Conservation (phyloP, 2,888 invertebrate genomes). For the Morpho deidamia region DNA sequence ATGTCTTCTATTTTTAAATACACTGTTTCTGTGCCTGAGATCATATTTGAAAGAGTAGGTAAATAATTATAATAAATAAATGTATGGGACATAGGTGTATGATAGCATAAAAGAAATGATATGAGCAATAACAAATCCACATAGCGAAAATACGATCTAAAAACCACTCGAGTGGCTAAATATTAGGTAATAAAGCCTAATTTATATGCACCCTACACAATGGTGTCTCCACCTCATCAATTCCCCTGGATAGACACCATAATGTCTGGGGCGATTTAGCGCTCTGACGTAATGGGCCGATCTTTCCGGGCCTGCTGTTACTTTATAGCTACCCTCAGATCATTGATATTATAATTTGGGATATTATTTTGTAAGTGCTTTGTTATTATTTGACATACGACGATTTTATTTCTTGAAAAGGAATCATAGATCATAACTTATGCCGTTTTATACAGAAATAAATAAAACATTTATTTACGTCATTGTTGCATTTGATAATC, state of each 20-base stretch:
- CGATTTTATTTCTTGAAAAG: not conserved
- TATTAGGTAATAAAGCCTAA: conserved; percentile 21
- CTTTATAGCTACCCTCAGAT: conserved; percentile 33
- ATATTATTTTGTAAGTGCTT: conserved; percentile 18
- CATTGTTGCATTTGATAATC: no score
- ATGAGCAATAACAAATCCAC: conserved; percentile 6
- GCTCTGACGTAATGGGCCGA: conserved; percentile 54
- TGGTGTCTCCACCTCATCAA: conserved; percentile 55
- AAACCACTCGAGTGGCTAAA: conserved; percentile 31
- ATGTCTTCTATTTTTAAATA: no score
- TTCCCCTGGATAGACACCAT: conserved; percentile 47
- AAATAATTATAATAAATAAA: no score
- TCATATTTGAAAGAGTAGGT: no score
- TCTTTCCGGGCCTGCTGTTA: conserved; percentile 44
- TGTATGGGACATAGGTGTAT: no score
- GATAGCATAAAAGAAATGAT: not conserved
- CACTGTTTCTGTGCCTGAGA: no score
- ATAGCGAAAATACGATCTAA: conserved; percentile 14
- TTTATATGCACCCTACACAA: conserved; percentile 36
- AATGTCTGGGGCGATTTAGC: conserved; percentile 51
- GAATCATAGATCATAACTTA: no score
- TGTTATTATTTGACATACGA: not conserved
- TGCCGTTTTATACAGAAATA: no score
- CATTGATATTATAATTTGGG: conserved; percentile 30
- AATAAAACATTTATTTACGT: no score